These are phyloP conservation scores for Adelphocoris suturalis DNA, from an alignment of 2,888 invertebrate genomes.

Conservation along the genomic window DNA sequence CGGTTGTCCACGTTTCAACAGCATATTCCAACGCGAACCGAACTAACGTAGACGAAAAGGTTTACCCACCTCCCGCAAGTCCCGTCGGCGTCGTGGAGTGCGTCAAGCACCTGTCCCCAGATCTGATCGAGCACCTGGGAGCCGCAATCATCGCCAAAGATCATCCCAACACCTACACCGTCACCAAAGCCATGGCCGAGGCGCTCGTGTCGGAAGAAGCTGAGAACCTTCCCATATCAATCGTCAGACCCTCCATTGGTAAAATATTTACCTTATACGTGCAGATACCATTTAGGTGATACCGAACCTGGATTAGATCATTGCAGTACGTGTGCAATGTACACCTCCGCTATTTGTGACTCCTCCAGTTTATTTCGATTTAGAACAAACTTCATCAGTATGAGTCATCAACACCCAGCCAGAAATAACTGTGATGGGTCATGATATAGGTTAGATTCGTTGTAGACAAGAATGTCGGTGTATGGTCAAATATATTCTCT, in stretches of 20 bases:
- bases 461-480: too few relatives aligned
- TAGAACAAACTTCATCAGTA: too few relatives aligned
- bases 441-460: too few relatives aligned
- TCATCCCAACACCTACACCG: conserved; percentile 87
- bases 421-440: too few relatives aligned
- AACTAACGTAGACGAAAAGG: conserved; percentile 79
- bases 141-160: conserved; percentile 77
- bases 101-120: conserved; percentile 79
- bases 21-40: conserved; percentile 86
- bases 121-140: conserved; percentile 79
- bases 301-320: too few relatives aligned
- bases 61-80: conserved; percentile 80
- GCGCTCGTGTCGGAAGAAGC: conserved; percentile 82
- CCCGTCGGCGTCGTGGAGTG: conserved; percentile 80
- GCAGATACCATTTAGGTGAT: too few relatives aligned
- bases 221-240: conserved; percentile 82
- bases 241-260: conserved; percentile 85
- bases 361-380: too few relatives aligned
- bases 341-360: too few relatives aligned
- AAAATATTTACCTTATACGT: background rate
- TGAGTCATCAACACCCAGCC: too few relatives aligned
- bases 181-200: conserved; percentile 87
- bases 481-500: too few relatives aligned
- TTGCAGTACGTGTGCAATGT: too few relatives aligned
- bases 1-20: conserved; percentile 91